A percentile compares a stretch with the other conserved stretches of the same genome.
phyloP scores from a whole-genome alignment of 2,888 invertebrate genomes.

The Pelosia muscerda region DNA sequence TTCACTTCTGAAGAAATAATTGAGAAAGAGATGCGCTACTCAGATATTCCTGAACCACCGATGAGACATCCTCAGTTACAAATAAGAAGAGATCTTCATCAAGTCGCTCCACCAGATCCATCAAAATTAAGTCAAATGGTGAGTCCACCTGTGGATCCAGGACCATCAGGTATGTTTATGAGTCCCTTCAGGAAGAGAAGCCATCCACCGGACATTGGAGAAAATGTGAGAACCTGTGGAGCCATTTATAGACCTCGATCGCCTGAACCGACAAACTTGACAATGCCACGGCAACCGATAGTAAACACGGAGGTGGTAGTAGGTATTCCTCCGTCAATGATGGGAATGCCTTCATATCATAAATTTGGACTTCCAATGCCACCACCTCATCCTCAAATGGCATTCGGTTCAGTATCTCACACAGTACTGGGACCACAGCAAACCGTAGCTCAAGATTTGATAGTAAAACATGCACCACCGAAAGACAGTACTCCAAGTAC shows the following conservation, averaged over 20 bases:
- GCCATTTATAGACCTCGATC: constrained; percentile 79
- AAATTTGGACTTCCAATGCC: constrained; percentile 83
- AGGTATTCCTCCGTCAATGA: constrained; percentile 74
- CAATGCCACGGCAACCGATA: constrained; percentile 77
- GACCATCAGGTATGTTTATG: constrained; percentile 80
- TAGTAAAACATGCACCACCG: constrained; percentile 84
- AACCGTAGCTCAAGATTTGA: constrained; percentile 84
- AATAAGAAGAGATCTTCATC: constrained; percentile 92
- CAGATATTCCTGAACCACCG: constrained; percentile 80
- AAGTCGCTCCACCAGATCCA: constrained; percentile 79
- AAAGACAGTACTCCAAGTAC: constrained; percentile 77
- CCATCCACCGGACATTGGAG: constrained; percentile 84
- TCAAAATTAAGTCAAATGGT: constrained; percentile 76
- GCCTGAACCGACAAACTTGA: constrained; percentile 83
- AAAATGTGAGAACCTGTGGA: constrained; percentile 76
- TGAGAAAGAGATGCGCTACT: constrained; percentile 80
- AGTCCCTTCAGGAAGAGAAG: constrained; percentile 87
- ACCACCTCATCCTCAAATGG: constrained; percentile 79
- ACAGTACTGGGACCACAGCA: constrained; percentile 80
- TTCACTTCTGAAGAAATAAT: constrained; percentile 82
- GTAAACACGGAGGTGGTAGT: constrained; percentile 72
- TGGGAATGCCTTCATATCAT: constrained; percentile 81
- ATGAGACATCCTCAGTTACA: constrained; percentile 88
- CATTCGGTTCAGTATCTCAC: constrained; percentile 75
- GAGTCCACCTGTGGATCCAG: constrained; percentile 80